Evolutionary conservation across 2,797 vertebrate genomes (phyloP), one percentile per base, ranked within the genome.

Genomic region (Typhlichthys subterraneus): DNA sequence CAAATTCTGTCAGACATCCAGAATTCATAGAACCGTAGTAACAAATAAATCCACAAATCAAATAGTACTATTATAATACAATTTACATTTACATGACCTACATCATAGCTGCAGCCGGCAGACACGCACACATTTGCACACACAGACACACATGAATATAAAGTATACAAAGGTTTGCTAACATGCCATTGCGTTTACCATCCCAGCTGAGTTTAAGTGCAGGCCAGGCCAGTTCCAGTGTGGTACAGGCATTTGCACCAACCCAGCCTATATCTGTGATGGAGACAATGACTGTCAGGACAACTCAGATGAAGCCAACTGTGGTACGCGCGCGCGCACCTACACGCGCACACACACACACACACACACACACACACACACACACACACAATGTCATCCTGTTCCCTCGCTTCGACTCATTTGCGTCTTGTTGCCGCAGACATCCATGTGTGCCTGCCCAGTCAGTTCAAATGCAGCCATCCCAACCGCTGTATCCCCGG

Each of bases 401-500:
- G 11, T 46, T 14, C 7, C 4, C 8, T 23, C 46, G 12, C 0
- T 0, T 53, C 6, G 67, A 1, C 42, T 7, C 29, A 0, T 70
- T 0, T 52, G n/a, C 7, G 6, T 49, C 59, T 5, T 63, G 45
- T 65, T 42, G 3, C 31, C 46, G 53, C 88, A 99, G 97, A 98
- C 72, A 98, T 98, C 83, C 98, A 99, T 0, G 98, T 99, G 46
- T 99, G 98, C 64, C 84, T 99, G 82, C 98, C 97, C 67, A 99
- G 97, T 72, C 98, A 99, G 90, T 99, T 99, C 81, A 99, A 99
- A 76, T 99, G 98, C 73, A 93, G 92, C 57, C 96, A 97, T 65
- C 97, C 98, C 53, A 98, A 97, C 72, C 97, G 97, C 87, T 99
- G 98, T 69, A 99, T 99, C 70, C 97, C 97, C 0, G 97, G 96